Evolutionary conservation across 2,113 vertebrate species (phyloP), one percentile per base, ranked within the genome.

Genomic region (Acanthisitta chloris): DNA sequence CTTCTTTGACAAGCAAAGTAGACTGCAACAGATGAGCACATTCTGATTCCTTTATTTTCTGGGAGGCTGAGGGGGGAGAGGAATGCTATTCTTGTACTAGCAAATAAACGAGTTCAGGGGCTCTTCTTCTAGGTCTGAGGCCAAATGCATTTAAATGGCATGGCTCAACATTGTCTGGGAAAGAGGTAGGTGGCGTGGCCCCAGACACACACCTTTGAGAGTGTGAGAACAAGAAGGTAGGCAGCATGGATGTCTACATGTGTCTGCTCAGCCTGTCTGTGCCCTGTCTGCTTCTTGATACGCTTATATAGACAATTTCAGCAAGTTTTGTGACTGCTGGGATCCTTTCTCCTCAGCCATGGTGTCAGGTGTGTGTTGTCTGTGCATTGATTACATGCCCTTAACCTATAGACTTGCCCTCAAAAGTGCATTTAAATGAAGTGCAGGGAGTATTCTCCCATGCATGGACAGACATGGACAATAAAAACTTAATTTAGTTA

Each of bases 21-120:
- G 70, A 54, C 57, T 85, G 87, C 78, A 94, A 69, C 45, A 92
- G 78, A 87, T 66, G 78, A 96, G 33, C 14, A 80, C 88, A 85
- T 85, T 91, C 78, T 54, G 33, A 65, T 82, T 82, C 54, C 49
- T 83, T 4, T 62, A 21, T 92, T 80, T 96, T 9, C 62, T 91
- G 18, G 16, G 21, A 73, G 23, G 48, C 33, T 87, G 46, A 66
- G 21, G 5, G 12, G 10, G 55, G 9, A 57, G 48, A 61, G 52
- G 24, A 92, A n/a, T 17, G 34, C 16, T 72, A 3, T 64, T 17
- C 7, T 8, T 72, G 10, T 55, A 29, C 17, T 17, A 45, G 12
- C 19, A 80, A 93, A 72, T 33, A 72, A 48, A 51, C 67, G 18
- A 29, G 17, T 54, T 17, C 49, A 70, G 29, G 24, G 13, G 12